Percentiles rank a stretch among this genome's conserved stretches.
Evolutionary conservation across 1,140 invertebrate species (phyloP).

Genomic region (Mesaphorura yosii): DNA sequence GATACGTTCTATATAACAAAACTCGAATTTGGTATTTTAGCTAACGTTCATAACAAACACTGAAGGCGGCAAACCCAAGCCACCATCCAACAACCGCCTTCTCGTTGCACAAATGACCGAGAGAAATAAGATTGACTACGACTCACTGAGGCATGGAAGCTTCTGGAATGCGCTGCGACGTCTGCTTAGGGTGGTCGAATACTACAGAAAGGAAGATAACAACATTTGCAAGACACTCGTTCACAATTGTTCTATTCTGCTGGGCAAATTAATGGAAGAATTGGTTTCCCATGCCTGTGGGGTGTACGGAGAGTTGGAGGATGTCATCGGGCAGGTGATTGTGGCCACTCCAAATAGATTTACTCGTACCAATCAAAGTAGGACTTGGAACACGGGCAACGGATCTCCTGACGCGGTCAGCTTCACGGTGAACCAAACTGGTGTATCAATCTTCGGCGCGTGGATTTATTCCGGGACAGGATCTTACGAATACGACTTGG

Average conservation of each 20-base stretch:
- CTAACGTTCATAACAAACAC: slow-evolving; percentile 27
- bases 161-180: slow-evolving; percentile 73
- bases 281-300: slow-evolving; percentile 65
- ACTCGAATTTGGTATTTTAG: not conserved
- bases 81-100: slow-evolving; percentile 22
- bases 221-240: slow-evolving; percentile 51
- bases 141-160: slow-evolving; percentile 44
- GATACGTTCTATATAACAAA: not conserved
- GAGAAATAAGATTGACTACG: slow-evolving; percentile 18
- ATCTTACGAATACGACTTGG: slow-evolving; percentile 79
- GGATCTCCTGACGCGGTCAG: slow-evolving; percentile 93
- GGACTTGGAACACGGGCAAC: slow-evolving; percentile 93
- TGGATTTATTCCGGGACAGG: slow-evolving; percentile 79
- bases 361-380: slow-evolving; percentile 69
- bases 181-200: slow-evolving; percentile 63
- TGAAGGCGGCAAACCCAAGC: slow-evolving; percentile 27
- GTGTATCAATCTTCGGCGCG: slow-evolving; percentile 74
- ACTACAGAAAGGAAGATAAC: slow-evolving; percentile 58
- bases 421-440: slow-evolving; percentile 80
- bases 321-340: slow-evolving; percentile 51
- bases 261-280: slow-evolving; percentile 76
- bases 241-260: slow-evolving; percentile 70
- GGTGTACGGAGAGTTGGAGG: slow-evolving; percentile 41
- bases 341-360: slow-evolving; percentile 81
- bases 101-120: slow-evolving; percentile 28